These are phyloP conservation scores for Himalopsyche anomala DNA, from an alignment of 2,888 invertebrate species.

Conservation along the genomic window DNA sequence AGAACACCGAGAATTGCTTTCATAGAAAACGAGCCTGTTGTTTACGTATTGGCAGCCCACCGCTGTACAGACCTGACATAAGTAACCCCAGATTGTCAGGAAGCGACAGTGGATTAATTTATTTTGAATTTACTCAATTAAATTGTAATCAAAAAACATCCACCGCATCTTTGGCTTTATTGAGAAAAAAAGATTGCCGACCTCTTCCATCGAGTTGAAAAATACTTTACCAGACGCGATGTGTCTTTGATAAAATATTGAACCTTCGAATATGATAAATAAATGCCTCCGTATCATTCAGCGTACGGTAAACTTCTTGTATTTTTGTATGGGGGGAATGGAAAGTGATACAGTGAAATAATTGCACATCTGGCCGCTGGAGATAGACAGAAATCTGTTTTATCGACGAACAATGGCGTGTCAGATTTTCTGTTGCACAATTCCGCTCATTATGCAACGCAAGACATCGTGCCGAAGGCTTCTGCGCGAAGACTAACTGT, in stretches of 20 bases:
- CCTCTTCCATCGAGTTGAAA: not conserved
- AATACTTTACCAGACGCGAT: not conserved
- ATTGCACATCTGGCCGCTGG: slow-evolving; percentile 25
- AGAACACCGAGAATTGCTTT: too few species aligned
- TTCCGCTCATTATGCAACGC: slow-evolving; percentile 14
- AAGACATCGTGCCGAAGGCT: not conserved
- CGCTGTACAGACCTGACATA: too few species aligned
- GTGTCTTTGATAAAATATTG: not conserved
- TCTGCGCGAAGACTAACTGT: not conserved
- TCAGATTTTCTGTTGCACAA: slow-evolving; percentile 14
- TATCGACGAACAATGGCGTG: slow-evolving; percentile 17
- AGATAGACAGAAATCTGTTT: slow-evolving; percentile 15
- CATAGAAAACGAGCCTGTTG: too few species aligned
- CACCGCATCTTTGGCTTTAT: not conserved
- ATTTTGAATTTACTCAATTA: too few species aligned
- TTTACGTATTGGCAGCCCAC: too few species aligned
- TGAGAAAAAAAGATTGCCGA: not conserved
- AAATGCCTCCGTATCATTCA: not conserved
- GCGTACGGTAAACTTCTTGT: slow-evolving; percentile 3
- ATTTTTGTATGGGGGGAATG: not conserved
- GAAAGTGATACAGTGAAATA: slow-evolving; percentile 16
- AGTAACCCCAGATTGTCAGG: too few species aligned
- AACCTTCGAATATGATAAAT: not conserved
- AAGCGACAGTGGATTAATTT: too few species aligned
- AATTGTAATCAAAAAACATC: too few species aligned